Evolutionary conservation across 2,888 invertebrate genomes (phyloP), one percentile per base, ranked within the genome.

Genomic region (Drosophila formosana): DNA sequence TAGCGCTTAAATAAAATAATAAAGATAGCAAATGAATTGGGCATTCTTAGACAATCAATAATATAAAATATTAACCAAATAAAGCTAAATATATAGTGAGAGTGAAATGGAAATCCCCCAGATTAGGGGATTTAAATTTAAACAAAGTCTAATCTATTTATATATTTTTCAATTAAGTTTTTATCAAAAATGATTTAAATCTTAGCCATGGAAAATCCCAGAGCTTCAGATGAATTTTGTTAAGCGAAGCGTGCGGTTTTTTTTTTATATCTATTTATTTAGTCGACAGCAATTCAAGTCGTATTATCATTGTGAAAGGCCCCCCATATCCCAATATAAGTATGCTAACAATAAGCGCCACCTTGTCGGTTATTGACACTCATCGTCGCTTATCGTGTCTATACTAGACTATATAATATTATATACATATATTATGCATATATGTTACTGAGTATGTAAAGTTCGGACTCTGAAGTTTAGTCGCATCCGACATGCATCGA

Each of bases 331-430:
- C 58, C 55, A 60, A 26, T 47, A 37, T n/a, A n/a, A 37, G 34
- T 37, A 55, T 55, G 46, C 34, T 53, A 25, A 28, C 57, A 53
- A 57, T 62, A 55, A 51, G 18, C 55, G 32, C 18, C 23, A 39
- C 49, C 50, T 75, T 75, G 67, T 78, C 64, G 75, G 78, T 68
- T 75, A 73, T 78, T 76, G 78, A 78, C 78, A 69, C 62, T 49
- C 51, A 47, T 45, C 18, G 53, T 4, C 53, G 32, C 65, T 75
- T 75, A 75, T 75, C 75, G 32, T 62, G 55, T 45, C 39, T 30
- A 34, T 37, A 34, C 43, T 46, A 43, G 45, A 55, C 28, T 13
- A 30, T 47, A 34, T 8, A n/a, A 25, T 43, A 23, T 50, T 50
- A 18, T 26, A 53, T 4, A 26, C 18, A 18, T 18, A 18, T 18